Evolutionary conservation across 2,888 invertebrate species (phyloP), one percentile per base, ranked within the genome.

Genomic region (Byasa hedistus): DNA sequence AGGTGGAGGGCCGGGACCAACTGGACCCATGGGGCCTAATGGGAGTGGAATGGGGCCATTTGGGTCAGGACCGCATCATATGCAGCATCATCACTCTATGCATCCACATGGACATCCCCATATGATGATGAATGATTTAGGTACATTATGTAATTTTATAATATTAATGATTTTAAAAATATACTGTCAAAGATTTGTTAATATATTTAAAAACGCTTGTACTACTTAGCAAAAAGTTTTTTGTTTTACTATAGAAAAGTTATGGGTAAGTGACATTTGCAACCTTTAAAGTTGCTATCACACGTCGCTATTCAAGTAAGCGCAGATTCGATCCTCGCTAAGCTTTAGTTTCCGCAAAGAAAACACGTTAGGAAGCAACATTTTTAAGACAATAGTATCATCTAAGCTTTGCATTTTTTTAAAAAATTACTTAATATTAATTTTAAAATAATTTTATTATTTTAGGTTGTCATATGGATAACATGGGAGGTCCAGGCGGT

Each of bases 71-170:
- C 89, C 89, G 1, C 91, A 90, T 70, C 91, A 91, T 73, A 87
- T 90, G 89, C 91, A 87, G 71, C 91, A 91, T 65, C 91, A 91
- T 66, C 91, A 91, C 72, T 79, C 81, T 4, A 87, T 89, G 91
- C 91, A 91, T 68, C 91, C 91, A 67, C 89, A 92, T 70, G 79
- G 79, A 59, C 92, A 91, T 79, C 87, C 90, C 51, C 92, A 92
- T 75, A 90, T 92, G 89, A 89, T 92, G 89, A 92, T 92, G 87
- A 91, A 89, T 69, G 92, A 92, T 69, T 81, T 92, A 79, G 91
- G 92, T 92, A 63, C 76, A 78, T 55, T 23, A 19, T n/a, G 7
- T n/a, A n/a, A 4, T 44, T 19, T 48, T 48, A n/a, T 48, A 15
- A 15, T 19, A 19, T 19, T n/a, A n/a, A 19, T 10, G 48, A n/a